Base-by-base conservation (phyloP, 2,113 vertebrate species). In the Anoplopoma fimbria region DNA sequence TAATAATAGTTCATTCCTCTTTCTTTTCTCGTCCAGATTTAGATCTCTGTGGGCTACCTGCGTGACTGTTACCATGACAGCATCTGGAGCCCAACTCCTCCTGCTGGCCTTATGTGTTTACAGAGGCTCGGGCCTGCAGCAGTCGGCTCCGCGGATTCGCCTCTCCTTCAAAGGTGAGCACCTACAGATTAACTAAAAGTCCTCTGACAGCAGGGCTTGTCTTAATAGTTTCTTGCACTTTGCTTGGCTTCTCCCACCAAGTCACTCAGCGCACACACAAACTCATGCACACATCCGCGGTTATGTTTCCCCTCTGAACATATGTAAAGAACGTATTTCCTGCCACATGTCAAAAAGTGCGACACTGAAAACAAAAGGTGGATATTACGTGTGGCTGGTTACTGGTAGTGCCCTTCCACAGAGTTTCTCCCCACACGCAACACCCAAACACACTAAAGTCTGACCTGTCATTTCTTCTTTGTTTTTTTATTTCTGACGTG, bases 101-200 rank as follows among this genome's bases (percentile, higher is more conserved):
- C 91, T 95, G 86, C 88, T 94, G 88, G 92, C 89, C 85, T 45
- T 93, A 1, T 94, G 93, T 89, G 90, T 95, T 89, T 94, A 88
- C 67, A 74, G 85, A 87, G 87, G 89, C 88, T 89, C 51, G 49
- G 90, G 89, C 85, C 84, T 93, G 90, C 95, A 93, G 83, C 93
- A 92, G 83, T 91, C 93, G 8, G 86, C 95, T 36, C 94, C 95
- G 8, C 85, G 95, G 90, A 94, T 96, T 76, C 94, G 87, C 77
- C 94, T 96, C 88, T 90, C 95, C 73, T 96, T 95, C 90, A 96
- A 95, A 95, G 95, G 95, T 95, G 91, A 95, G 93, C 72, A 68
- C 78, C 23, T 21, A 42, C 79, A 82, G 27, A 82, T 76, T 34
- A 75, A 70, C 77, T 67, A 1, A 42, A 70, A 67, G 67, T 75